Base-by-base conservation (phyloP, 2,113 vertebrate species). In the Octodon degus region DNA sequence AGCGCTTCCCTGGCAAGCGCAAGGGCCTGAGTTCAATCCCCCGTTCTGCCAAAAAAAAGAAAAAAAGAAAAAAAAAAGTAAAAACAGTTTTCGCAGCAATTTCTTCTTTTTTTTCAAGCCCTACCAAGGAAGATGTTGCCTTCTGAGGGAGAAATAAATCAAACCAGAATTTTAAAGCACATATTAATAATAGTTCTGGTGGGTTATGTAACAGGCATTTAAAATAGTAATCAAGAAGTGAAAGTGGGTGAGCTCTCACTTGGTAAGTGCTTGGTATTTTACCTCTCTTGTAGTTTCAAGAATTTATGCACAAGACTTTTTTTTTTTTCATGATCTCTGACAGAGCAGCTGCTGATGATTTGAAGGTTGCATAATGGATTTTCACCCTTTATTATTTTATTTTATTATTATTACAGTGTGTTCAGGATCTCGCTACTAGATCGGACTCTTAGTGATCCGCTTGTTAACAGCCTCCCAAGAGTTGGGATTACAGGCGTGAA, bases 131-230 rank as follows among this genome's bases (percentile, higher is more conserved):
- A 93, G 25, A 40, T 53, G 32, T 58, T 94, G 90, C 6, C 77
- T 96, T 96, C 37, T 85, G 89, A 94, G 83, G 94, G 67, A 87
- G 60, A 93, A 97, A 91, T 65, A 94, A 96, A 27, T 79, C 58
- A 74, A 87, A 37, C 32, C 4, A 79, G 50, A 90, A 85, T 67
- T 81, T 90, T 77, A 40, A 90, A 90, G 60, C 89, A 88, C 22
- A 34, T 72, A 53, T 72, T 65, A 89, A 55, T 43, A 83, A 65
- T 55, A 37, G 72, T 74, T 91, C 58, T 89, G 83, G 22, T 86
- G 55, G 8, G 12, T 37, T 85, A 0, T 62, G 22, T 60, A 93
- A 55, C 27, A 92, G 55, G 82, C 82, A 92, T 50, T 95, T 81
- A 70, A 95, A 96, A 81, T 3, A 60, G 22, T 79, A 92, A 24